Evolutionary conservation across 2,888 invertebrate species (phyloP), one percentile per base, ranked within the genome.

Genomic region (Volucella inanis): DNA sequence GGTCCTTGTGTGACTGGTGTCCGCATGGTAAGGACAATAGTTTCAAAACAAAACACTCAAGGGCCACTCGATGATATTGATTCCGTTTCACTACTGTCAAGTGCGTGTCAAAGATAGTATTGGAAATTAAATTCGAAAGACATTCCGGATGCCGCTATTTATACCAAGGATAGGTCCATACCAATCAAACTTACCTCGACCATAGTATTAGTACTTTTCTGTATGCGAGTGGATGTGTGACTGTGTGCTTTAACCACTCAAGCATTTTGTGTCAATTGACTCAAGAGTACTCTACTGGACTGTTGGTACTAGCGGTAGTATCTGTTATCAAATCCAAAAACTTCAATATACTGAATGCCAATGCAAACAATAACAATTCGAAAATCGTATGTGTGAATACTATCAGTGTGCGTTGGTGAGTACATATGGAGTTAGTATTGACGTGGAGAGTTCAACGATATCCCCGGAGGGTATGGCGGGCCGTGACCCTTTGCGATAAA

Each of bases 21-120:
- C 72, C 54, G n/a, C 76, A 50, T 47, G 22, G 47, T 22, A 62
- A 55, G 59, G 72, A 79, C 75, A 76, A 76, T 81, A 70, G 80
- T 81, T 79, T 64, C 70, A 71, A 45, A 75, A 64, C 61, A 75
- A 45, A 78, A 70, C 75, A 79, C 70, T 84, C 75, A 79, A 76
- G 75, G 79, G 75, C 65, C 79, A 75, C 75, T 84, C 65, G n/a
- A 70, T 67, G 71, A 65, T 84, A 84, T 84, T 84, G 84, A 76
- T 71, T 84, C 65, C 49, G 14, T 64, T 57, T 59, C 45, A 59
- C 41, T 14, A 31, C 77, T 50, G 41, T 76, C 84, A 84, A 84
- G 84, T 84, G 84, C 84, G 75, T 84, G 75, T 65, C 84, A 65
- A 79, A 70, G 84, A 84, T 84, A 79, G 80, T 79, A 79, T 79